A percentile compares a stretch with the other conserved stretches of the same genome.
phyloP scores from a whole-genome alignment of 2,113 vertebrate species.

The Oncorhynchus mykiss region DNA sequence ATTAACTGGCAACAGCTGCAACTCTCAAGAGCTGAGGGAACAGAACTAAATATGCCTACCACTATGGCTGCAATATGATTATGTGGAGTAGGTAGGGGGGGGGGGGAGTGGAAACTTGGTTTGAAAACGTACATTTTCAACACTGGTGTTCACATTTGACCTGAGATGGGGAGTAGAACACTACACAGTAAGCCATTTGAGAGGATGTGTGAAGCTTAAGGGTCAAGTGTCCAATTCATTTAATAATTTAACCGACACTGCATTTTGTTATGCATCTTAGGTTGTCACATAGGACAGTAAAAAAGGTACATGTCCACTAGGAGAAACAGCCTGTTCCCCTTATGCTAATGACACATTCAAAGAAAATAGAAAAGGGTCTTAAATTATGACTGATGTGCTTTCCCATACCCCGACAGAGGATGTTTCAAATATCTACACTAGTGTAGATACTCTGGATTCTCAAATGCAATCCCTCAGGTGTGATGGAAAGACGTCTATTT shows the following conservation, averaged over 20 bases:
- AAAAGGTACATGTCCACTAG: neutral
- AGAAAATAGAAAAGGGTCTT: neutral
- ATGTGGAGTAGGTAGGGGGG: neutral
- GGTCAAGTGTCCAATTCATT: neutral
- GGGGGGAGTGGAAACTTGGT: neutral
- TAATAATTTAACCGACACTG: too few relatives aligned
- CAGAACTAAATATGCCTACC: neutral
- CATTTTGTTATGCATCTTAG: neutral
- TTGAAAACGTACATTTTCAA: neutral
- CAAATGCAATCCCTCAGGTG: neutral
- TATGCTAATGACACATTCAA: neutral
- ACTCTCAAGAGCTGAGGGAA: neutral
- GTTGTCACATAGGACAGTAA: neutral
- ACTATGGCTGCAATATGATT: neutral
- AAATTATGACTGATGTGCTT: neutral
- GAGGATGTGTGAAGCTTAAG: neutral
- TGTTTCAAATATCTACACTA: neutral
- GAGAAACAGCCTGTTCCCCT: neutral
- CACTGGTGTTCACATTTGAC: neutral
- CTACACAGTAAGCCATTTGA: neutral
- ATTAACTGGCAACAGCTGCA: constrained; percentile 25
- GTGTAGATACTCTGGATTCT: neutral
- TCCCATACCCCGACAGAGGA: neutral
- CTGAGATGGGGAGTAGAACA: too few relatives aligned
- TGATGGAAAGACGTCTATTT: neutral